Base-by-base conservation (phyloP, 1,140 invertebrate genomes). In the Linepithema humile region DNA sequence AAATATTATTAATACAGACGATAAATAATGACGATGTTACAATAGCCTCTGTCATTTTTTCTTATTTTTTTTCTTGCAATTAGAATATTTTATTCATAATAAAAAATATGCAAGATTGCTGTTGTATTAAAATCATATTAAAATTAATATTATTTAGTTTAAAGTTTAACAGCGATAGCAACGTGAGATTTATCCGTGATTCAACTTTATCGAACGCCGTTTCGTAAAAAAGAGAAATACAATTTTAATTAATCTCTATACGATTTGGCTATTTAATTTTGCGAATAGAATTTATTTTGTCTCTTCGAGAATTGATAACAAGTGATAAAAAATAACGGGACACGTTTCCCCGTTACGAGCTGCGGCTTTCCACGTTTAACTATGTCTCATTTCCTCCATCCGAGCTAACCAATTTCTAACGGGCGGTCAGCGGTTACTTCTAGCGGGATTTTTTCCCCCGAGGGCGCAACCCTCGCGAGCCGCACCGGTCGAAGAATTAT, bases 401-500 rank as follows among this genome's bases (percentile, higher is more conserved):
- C 15, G 26, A 5, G 17, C 20, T 29, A 73, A 10, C 23, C 26
- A 23, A 59, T 59, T 59, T 59, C 12, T 32, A 20, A 26, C 45
- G 45, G 20, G 35, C 32, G 6, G n/a, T 9, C n/a, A 23, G 12
- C 7, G 20, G 32, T 7, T 38, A 35, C 55, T 35, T 55, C 7
- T 17, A 74, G 6, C 10, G 55, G 55, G 10, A 60, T 74, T 43
- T 60, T 43, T 73, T 57, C 29, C 12, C 23, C 20, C 9, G 12
- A 12, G 20, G 35, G 3, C 32, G 23, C 45, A 78, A 70, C 48
- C 62, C 69, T 59, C 32, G 32, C 35, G 23, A 32, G 12, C 15
- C 23, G 57, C 72, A 12, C 40, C 32, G 73, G 48, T 67, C 55
- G 75, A 88, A 80, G 78, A 91, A 91, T 91, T 87, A 91, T 87